Conservation (phyloP, 2,797 vertebrate genomes). For the Sciurus vulgaris region DNA sequence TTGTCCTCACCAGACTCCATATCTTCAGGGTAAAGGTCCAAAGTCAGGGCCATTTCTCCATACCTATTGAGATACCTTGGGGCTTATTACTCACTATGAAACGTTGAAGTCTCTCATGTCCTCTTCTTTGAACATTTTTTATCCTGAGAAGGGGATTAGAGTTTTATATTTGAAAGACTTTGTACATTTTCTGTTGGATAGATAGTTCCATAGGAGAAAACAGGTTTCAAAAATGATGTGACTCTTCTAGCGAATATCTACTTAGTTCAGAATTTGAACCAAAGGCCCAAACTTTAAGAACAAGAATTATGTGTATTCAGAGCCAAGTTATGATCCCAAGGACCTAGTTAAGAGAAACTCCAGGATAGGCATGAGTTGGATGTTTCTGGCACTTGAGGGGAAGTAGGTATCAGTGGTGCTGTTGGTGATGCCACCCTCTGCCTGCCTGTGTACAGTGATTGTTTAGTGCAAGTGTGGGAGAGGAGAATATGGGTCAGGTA, state of each 20-base stretch:
- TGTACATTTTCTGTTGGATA: slow-evolving; percentile 6
- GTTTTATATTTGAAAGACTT: background rate
- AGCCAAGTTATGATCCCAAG: background rate
- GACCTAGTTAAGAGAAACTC: background rate
- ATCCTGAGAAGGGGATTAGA: background rate
- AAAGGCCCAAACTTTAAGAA: background rate
- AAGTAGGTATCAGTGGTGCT: background rate
- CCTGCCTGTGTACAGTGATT: background rate
- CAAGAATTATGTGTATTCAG: background rate
- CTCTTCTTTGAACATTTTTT: background rate
- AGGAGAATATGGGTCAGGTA: background rate
- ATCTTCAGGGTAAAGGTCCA: background rate
- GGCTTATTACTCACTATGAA: background rate
- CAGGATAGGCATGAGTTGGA: background rate
- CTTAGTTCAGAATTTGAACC: background rate
- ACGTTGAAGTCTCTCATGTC: background rate
- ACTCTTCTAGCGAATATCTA: background rate
- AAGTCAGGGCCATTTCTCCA: background rate
- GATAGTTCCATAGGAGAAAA: background rate
- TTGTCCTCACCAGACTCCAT: background rate
- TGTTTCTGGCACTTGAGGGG: background rate
- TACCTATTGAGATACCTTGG: background rate
- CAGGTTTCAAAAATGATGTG: background rate
- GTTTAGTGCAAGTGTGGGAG: background rate
- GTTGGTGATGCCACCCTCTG: too few species aligned